Evolutionary conservation across 1,140 invertebrate genomes (phyloP), one percentile per base, ranked within the genome.

Genomic region (Heliconius hermathena): DNA sequence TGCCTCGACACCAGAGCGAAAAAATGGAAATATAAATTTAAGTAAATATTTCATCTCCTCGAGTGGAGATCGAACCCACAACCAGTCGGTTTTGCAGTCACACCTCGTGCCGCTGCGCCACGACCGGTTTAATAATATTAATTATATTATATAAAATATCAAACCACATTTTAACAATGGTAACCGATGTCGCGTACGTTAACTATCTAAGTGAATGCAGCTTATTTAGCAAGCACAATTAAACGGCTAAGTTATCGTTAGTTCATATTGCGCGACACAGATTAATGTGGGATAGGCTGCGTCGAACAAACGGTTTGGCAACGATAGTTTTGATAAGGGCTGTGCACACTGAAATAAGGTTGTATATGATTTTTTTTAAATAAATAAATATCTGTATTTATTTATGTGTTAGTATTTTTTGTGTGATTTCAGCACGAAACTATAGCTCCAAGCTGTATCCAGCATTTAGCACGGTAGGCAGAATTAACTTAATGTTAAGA

Each of bases 271-370:
- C 70, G 79, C 71, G 79, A 80, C 78, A 73, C 71, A 66, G 79
- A 80, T 80, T 80, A 80, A 80, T 80, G 79, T n/a, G 41, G 46
- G 46, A 74, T 79, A 79, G 78, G 78, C 77, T 73, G 73, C 72
- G 73, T 74, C 72, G 77, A 66, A 71, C 77, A 74, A 79, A 73
- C 57, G 66, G 26, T 71, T 79, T 79, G 78, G 78, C 78, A 79
- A 71, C 74, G 77, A 52, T 46, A 76, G 33, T 66, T n/a, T 20
- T 6, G 33, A 5, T 76, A 22, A 29, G 36, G 74, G 38, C 8
- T 13, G 57, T 57, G 29, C n/a, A 52, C 74, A 76, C 60, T 66
- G 60, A 66, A 26, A 66, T 26, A 22, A 29, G 8, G 3, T 29
- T 66, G 11, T 16, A 13, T 26, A 46, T 46, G 0, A 4, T 0